These are phyloP conservation scores for Mobula birostris DNA, from an alignment of 2,113 vertebrate species.

Conservation along the genomic window DNA sequence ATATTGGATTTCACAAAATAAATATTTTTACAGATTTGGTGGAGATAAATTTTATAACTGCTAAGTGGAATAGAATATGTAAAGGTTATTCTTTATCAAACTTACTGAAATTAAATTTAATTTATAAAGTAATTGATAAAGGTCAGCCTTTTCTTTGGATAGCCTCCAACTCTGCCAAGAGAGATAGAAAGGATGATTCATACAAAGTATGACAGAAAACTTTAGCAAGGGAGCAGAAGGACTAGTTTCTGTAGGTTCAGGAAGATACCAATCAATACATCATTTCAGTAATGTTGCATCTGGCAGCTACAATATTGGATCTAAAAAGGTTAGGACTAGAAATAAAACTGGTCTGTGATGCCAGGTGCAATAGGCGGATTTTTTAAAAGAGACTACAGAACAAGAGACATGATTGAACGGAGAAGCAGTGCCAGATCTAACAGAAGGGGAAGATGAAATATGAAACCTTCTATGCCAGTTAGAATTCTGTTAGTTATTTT, in stretches of 20 bases:
- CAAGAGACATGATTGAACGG: conserved; percentile 8
- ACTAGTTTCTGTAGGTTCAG: not conserved
- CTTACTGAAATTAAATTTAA: not conserved
- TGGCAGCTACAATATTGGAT: conserved; percentile 2
- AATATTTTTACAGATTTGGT: not conserved
- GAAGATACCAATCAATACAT: not conserved
- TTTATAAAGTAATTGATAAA: not conserved
- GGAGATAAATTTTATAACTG: not conserved
- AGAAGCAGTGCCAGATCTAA: conserved; percentile 1
- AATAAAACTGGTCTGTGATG: conserved; percentile 17
- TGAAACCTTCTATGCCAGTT: conserved; percentile 14
- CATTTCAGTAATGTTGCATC: not conserved
- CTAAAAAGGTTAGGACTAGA: conserved; percentile 16
- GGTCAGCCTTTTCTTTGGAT: not conserved
- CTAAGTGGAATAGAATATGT: not conserved
- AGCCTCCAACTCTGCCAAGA: not conserved
- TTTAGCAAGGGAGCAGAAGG: not conserved
- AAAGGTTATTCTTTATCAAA: not conserved
- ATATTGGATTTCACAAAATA: not conserved
- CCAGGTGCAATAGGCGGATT: conserved; percentile 11
- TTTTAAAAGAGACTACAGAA: not conserved
- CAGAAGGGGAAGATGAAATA: conserved; percentile 27
- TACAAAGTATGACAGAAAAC: not conserved
- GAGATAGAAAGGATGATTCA: conserved; percentile 28
- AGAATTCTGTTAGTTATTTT: conserved; percentile 15